A percentile compares a stretch with the other conserved stretches of the same genome.
phyloP scores from a whole-genome alignment of 2,797 vertebrate genomes.

The Eulemur albifrons region DNA sequence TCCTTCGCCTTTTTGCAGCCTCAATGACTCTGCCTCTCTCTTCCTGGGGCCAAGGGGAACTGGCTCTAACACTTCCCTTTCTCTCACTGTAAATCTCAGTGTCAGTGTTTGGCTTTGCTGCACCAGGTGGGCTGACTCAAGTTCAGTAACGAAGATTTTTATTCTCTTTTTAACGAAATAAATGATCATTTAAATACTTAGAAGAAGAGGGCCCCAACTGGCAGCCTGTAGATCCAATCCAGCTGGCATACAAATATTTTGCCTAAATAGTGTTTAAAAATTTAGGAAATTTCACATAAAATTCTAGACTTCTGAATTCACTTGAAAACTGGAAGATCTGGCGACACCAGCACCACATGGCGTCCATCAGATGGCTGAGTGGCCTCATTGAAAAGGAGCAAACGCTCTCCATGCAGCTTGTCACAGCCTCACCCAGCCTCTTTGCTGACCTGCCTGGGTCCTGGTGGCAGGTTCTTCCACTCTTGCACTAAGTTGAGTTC shows the following conservation, averaged over 20 bases:
- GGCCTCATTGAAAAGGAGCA: background rate
- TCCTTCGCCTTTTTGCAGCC: too few relatives aligned
- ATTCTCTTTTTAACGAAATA: slow-evolving; percentile 1
- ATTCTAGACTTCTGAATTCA: background rate
- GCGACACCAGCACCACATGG: background rate
- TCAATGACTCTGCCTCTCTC: too few relatives aligned
- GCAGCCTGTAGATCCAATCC: background rate
- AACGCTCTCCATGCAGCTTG: background rate
- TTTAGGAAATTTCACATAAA: slow-evolving; percentile 6
- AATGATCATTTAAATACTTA: slow-evolving; percentile 10
- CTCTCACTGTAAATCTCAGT: background rate
- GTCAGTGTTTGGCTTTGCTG: background rate
- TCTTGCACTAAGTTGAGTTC: background rate
- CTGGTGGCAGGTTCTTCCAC: background rate
- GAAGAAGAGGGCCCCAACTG: background rate
- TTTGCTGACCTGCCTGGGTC: background rate
- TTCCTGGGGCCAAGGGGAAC: too few relatives aligned
- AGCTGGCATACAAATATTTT: background rate
- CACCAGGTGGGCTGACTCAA: background rate
- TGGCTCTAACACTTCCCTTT: background rate
- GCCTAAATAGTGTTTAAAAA: background rate
- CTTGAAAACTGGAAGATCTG: background rate
- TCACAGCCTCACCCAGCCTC: background rate
- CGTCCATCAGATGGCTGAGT: background rate
- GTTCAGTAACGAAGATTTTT: background rate